These are phyloP conservation scores for Monarcha castaneiventris DNA, from an alignment of 2,113 vertebrate species.

Conservation along the genomic window DNA sequence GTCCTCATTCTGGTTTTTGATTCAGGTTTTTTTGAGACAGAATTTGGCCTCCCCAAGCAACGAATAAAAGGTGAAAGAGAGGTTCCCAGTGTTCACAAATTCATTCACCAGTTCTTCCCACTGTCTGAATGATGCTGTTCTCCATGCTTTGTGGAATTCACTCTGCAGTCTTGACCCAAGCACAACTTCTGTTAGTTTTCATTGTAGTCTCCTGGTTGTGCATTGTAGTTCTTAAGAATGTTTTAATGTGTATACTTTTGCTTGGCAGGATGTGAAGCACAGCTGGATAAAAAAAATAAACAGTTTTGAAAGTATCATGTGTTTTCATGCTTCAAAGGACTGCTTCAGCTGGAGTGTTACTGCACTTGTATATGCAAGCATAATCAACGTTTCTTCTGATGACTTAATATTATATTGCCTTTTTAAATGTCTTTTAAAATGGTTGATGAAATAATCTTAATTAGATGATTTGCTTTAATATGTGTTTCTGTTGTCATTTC, in stretches of 20 bases:
- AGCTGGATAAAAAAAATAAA: slow-evolving; percentile 26
- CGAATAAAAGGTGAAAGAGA: background rate
- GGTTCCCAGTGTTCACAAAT: background rate
- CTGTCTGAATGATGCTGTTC: background rate
- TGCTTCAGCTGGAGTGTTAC: background rate
- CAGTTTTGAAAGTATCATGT: slow-evolving; percentile 25
- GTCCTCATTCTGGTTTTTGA: background rate
- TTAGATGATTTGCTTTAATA: slow-evolving; percentile 53
- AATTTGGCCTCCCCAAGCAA: background rate
- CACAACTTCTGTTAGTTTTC: background rate
- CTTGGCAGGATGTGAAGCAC: background rate
- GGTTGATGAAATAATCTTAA: slow-evolving; percentile 40
- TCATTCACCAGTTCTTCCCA: background rate
- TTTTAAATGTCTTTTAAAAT: slow-evolving; percentile 22
- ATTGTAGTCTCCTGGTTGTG: background rate
- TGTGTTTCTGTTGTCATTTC: slow-evolving; percentile 40
- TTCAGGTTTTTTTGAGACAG: background rate
- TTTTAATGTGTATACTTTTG: background rate
- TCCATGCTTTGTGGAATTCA: background rate
- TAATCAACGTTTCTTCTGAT: slow-evolving; percentile 24
- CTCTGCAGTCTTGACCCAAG: background rate
- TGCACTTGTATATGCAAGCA: background rate
- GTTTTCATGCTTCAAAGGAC: slow-evolving; percentile 28
- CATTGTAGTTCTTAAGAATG: background rate
- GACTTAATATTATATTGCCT: slow-evolving; percentile 11